phyloP scores from a whole-genome alignment of 2,888 invertebrate genomes.

The Physocephala rufipes region DNA sequence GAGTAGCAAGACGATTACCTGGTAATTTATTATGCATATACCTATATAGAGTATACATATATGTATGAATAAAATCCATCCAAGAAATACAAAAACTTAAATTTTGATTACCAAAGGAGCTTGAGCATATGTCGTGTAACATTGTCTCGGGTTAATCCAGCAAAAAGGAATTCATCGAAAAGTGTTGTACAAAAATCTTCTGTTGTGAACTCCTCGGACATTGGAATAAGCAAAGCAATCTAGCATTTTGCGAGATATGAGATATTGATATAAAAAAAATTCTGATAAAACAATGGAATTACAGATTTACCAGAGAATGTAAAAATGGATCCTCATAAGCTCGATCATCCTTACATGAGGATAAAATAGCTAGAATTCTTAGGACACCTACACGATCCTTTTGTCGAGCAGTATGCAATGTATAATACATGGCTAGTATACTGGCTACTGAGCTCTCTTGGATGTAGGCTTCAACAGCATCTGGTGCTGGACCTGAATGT shows the following conservation, averaged over 20 bases:
- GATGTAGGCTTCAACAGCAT: slow-evolving; percentile 92
- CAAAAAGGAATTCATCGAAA: slow-evolving; percentile 95
- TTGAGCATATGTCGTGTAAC: slow-evolving; percentile 91
- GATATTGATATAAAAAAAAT: not conserved
- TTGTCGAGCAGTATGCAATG: slow-evolving; percentile 84
- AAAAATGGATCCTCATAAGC: slow-evolving; percentile 96
- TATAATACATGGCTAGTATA: slow-evolving; percentile 94
- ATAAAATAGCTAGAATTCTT: slow-evolving; percentile 87
- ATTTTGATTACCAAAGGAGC: slow-evolving; percentile 76
- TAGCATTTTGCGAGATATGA: slow-evolving; percentile 37
- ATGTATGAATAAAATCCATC: not conserved
- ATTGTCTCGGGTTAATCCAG: slow-evolving; percentile 88
- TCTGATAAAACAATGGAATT: not conserved
- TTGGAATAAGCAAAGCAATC: slow-evolving; percentile 80
- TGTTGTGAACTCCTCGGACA: slow-evolving; percentile 91
- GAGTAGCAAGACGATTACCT: slow-evolving; percentile 75
- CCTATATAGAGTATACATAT: slow-evolving; percentile 72
- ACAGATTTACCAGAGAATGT: slow-evolving; percentile 79
- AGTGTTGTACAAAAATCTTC: slow-evolving; percentile 95
- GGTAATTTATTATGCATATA: slow-evolving; percentile 89
- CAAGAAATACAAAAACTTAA: slow-evolving; percentile 66
- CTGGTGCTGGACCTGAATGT: slow-evolving; percentile 92
- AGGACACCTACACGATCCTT: slow-evolving; percentile 83
- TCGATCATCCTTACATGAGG: slow-evolving; percentile 89
- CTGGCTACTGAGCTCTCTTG: slow-evolving; percentile 92